Evolutionary conservation across 1,140 invertebrate species (phyloP).

Genomic region (Diuraphis noxia): DNA sequence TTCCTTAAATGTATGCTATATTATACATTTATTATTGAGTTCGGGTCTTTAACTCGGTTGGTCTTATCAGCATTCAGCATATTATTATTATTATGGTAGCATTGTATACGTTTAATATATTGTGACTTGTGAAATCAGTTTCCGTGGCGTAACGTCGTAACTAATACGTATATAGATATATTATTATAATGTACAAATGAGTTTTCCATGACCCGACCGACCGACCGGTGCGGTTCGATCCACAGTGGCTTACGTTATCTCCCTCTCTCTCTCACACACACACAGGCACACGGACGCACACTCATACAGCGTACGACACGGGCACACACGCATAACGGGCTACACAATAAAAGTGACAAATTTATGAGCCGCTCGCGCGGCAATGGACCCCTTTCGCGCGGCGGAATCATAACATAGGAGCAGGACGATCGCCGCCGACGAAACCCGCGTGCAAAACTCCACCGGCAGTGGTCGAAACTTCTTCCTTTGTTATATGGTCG

Average conservation of each 20-base stretch:
- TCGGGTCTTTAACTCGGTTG: neutral
- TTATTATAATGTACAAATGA: slow-evolving; percentile 12
- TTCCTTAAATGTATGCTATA: too few relatives aligned
- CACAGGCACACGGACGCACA: neutral
- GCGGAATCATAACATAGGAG: neutral
- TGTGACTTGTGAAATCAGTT: neutral
- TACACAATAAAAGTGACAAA: slow-evolving; percentile 49
- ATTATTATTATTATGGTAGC: neutral
- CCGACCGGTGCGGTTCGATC: neutral
- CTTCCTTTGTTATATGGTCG: slow-evolving; percentile 31
- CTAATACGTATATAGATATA: neutral
- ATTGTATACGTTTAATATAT: neutral
- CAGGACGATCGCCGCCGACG: slow-evolving; percentile 12
- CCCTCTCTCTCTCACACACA: neutral
- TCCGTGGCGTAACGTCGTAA: slow-evolving; percentile 16
- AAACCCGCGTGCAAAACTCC: slow-evolving; percentile 34
- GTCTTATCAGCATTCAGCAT: neutral
- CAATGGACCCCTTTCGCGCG: neutral
- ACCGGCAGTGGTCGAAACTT: slow-evolving; percentile 20
- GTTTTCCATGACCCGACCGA: slow-evolving; percentile 4
- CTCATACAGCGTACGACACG: neutral
- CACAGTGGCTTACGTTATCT: neutral
- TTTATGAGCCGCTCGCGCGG: slow-evolving; percentile 43
- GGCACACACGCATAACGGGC: slow-evolving; percentile 15
- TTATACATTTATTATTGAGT: neutral